Percentiles rank a stretch among this genome's conserved stretches.
phyloP scores from a whole-genome alignment of 53 echinoderm and acorn worm species.

The Arbacia lixula region DNA sequence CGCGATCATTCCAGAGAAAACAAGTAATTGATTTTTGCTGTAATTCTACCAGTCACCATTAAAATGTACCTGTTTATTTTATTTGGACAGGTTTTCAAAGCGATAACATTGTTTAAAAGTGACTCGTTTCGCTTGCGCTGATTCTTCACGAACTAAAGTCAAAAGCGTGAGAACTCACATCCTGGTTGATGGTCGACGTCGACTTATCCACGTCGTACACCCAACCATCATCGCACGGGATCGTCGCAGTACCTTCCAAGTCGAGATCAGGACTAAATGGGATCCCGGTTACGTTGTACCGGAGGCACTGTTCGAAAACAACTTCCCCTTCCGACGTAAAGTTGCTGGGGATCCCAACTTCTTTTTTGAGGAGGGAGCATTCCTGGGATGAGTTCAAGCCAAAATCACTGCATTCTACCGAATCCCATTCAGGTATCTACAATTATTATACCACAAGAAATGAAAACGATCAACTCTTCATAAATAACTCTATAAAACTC shows the following conservation, averaged over 20 bases:
- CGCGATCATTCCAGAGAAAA: no score
- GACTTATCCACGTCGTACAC: not conserved
- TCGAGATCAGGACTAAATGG: conserved; percentile 19
- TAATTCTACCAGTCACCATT: no score
- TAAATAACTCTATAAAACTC: no score
- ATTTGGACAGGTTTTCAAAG: no score
- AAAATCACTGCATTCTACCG: not conserved
- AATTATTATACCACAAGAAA: no score
- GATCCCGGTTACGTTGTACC: conserved; percentile 1
- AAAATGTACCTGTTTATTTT: no score
- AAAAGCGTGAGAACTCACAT: not conserved
- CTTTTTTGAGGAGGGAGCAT: conserved; percentile 21
- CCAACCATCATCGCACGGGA: conserved; percentile 37
- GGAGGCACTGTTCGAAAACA: not conserved
- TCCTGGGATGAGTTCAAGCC: conserved; percentile 25
- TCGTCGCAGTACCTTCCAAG: not conserved
- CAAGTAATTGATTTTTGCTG: no score
- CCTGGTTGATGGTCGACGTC: not conserved
- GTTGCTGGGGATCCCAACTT: conserved; percentile 19
- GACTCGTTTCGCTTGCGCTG: no score
- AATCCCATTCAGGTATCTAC: conserved; percentile 42
- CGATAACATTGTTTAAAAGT: no score
- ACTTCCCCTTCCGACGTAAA: not conserved
- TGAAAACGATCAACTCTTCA: no score
- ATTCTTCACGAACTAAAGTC: no score